Base-by-base conservation (phyloP, 2,113 vertebrate genomes). In the Pseudopipra pipra region DNA sequence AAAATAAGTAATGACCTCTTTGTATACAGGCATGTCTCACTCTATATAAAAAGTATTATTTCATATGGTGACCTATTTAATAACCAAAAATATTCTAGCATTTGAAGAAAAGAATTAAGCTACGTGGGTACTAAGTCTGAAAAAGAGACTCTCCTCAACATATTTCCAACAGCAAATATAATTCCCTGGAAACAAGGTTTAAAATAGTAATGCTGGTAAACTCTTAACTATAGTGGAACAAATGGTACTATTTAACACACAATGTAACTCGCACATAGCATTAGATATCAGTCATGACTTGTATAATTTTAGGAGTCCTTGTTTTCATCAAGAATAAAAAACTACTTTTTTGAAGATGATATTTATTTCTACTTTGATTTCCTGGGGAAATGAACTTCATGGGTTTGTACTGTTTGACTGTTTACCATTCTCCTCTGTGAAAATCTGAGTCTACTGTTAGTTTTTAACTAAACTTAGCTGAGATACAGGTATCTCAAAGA, bases 181-280 rank as follows among this genome's bases (percentile, higher is more conserved):
- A 80, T 83, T 84, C 37, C 74, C 56, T 75, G 66, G 74, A 94
- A 90, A 86, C 30, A 82, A 67, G 56, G 25, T 91, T 96, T 96
- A 89, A 82, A 93, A 96, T 51, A 91, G 52, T n/a, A 85, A 46
- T 37, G 58, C 25, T 76, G 49, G 74, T 76, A 87, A 51, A 77
- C 44, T 56, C 49, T 90, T 86, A 52, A 77, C 72, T 93, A 39
- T 21, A 89, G 62, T 33, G 75, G 39, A 70, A 33, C 59, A 82
- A 93, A 43, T 54, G 28, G 6, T 22, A 68, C 71, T 28, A 54
- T 8, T 61, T 61, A 91, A 85, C 28, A 66, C 20, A 66, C 31
- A 90, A 43, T 37, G 43, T 33, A 79, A 54, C 41, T 83, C 52
- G 51, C 23, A 68, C 47, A 93, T 82, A 85, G 71, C 51, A 47